Conservation (phyloP, 2,888 invertebrate species). For the Patella depressa region DNA sequence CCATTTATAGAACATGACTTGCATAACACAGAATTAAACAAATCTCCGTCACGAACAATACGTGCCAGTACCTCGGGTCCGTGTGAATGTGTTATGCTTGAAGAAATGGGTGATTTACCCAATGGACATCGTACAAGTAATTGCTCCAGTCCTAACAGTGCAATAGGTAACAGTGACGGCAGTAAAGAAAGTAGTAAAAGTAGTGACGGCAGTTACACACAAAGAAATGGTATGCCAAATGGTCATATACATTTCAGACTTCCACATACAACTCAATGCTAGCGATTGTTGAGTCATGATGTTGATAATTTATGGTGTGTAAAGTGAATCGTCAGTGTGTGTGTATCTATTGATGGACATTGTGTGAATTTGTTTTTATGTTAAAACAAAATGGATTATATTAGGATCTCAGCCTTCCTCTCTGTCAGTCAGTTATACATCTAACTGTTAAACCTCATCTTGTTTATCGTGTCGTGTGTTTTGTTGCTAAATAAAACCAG, state of each 20-base stretch:
- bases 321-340: no score
- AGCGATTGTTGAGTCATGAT: conserved; percentile 24
- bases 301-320: no score
- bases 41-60: conserved; percentile 28
- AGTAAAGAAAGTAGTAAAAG: conserved; percentile 67
- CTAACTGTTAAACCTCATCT: no score
- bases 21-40: conserved; percentile 13
- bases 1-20: not conserved
- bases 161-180: conserved; percentile 57
- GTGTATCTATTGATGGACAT: no score
- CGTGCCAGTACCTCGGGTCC: conserved; percentile 40
- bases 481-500: no score
- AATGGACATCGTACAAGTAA: conserved; percentile 43
- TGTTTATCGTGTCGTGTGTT: no score
- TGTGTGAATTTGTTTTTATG: no score
- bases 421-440: no score
- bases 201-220: conserved; percentile 58
- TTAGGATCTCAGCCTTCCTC: no score
- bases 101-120: conserved; percentile 33
- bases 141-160: conserved; percentile 56
- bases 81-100: conserved; percentile 53
- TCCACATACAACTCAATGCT: conserved; percentile 66
- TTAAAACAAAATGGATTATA: no score
- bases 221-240: conserved; percentile 65
- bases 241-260: conserved; percentile 67